Conservation (phyloP, 2,113 vertebrate species). For the Stictonetta naevosa region DNA sequence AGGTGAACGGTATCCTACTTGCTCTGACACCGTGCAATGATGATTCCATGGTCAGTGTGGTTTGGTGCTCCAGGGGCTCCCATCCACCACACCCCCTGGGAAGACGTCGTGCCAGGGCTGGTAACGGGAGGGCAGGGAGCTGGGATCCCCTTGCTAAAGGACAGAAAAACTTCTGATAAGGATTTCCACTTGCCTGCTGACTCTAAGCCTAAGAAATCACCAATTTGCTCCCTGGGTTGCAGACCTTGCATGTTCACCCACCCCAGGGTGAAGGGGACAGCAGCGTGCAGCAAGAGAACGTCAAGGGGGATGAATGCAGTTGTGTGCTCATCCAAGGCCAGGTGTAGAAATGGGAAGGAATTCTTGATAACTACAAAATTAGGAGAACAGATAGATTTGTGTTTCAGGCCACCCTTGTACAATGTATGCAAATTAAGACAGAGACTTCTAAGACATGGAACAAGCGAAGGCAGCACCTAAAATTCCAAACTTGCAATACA, state of each 20-base stretch:
- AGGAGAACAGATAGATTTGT: background rate
- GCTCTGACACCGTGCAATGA: background rate
- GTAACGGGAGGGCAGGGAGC: background rate
- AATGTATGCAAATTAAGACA: background rate
- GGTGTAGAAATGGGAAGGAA: background rate
- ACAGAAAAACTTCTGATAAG: background rate
- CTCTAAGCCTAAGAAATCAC: background rate
- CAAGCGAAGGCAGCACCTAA: background rate
- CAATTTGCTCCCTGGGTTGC: background rate
- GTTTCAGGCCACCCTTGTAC: fast-evolving
- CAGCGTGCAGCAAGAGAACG: background rate
- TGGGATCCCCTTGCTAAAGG: background rate
- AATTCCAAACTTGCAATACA: background rate
- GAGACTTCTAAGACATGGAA: background rate
- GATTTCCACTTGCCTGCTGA: background rate
- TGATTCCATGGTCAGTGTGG: background rate
- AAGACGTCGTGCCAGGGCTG: background rate
- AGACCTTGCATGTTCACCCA: background rate
- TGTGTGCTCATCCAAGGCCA: background rate
- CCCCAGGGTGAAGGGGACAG: background rate
- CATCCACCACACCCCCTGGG: background rate
- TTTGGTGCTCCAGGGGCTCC: background rate
- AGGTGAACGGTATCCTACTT: background rate
- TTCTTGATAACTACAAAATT: background rate
- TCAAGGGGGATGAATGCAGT: background rate